These are phyloP conservation scores for Ascaphus truei DNA, from an alignment of 2,113 vertebrate species.

Conservation along the genomic window DNA sequence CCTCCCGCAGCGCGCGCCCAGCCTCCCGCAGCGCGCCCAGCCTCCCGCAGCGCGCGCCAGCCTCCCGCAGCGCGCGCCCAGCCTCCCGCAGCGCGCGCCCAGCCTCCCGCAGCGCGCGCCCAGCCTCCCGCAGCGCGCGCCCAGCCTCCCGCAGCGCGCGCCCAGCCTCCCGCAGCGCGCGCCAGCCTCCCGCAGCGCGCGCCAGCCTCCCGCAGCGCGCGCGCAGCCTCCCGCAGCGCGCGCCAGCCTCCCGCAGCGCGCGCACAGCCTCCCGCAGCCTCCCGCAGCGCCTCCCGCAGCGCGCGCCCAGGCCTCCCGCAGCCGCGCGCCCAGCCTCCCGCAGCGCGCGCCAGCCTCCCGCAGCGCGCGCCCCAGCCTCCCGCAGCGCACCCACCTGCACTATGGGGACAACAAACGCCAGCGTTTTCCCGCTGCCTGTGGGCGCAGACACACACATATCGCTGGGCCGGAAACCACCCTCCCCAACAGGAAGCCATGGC, in stretches of 20 bases:
- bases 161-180: background rate
- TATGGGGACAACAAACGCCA: slow-evolving; percentile 87
- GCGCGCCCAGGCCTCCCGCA: background rate
- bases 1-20: fast-evolving
- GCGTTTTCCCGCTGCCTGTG: slow-evolving; percentile 92
- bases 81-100: fast-evolving
- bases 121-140: no score
- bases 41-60: fast-evolving
- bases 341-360: background rate
- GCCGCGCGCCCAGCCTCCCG: no score
- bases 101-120: no score
- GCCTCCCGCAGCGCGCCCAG: background rate
- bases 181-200: no score
- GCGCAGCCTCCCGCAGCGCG: no score
- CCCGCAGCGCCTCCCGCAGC: background rate
- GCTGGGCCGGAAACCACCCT: slow-evolving; percentile 76
- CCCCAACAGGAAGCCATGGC: slow-evolving; percentile 69
- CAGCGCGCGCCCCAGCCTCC: no score
- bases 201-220: no score
- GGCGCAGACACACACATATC: slow-evolving; percentile 93
- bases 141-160: no score
- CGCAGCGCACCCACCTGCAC: slow-evolving; percentile 71
- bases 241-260: background rate
- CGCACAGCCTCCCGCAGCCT: background rate
- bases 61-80: background rate